Percentiles rank a stretch among this genome's conserved stretches.
These are phyloP conservation scores for Dasypogon diadema DNA, from an alignment of 2,888 invertebrate species.

Conservation along the genomic window DNA sequence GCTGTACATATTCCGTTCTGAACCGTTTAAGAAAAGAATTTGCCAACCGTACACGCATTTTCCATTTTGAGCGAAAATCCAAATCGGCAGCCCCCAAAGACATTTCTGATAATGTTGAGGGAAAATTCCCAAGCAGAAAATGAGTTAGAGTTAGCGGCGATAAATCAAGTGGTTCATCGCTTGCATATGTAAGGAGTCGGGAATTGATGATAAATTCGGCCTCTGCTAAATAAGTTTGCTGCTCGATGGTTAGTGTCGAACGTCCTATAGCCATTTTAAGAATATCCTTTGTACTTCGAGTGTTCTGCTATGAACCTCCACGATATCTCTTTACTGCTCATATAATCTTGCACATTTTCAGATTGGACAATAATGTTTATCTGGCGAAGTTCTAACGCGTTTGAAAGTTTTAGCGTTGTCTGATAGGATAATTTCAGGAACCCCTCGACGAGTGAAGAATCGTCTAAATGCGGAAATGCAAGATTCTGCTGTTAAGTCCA, in stretches of 20 bases:
- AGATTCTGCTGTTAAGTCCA: too few species aligned
- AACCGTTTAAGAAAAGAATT: constrained; percentile 10
- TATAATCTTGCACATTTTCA: neutral
- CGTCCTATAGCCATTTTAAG: constrained; percentile 22
- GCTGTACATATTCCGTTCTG: constrained; percentile 38
- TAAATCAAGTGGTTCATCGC: constrained; percentile 43
- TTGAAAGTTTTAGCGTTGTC: too few species aligned
- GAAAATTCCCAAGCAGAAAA: constrained; percentile 19
- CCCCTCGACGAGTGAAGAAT: too few species aligned
- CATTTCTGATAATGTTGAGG: neutral
- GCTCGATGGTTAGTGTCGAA: constrained; percentile 14
- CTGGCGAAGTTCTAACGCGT: neutral
- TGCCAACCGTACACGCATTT: neutral
- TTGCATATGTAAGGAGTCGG: constrained; percentile 28
- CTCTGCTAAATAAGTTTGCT: constrained; percentile 29
- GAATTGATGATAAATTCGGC: constrained; percentile 29
- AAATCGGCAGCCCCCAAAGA: neutral
- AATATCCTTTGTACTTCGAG: constrained; percentile 26
- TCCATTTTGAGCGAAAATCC: constrained; percentile 14
- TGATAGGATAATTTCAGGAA: too few species aligned
- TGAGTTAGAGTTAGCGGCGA: constrained; percentile 34
- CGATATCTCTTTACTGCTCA: constrained; percentile 32
- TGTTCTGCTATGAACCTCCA: constrained; percentile 33
- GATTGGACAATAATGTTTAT: constrained; percentile 4
- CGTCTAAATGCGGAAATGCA: too few species aligned